Percentiles rank a stretch among this genome's conserved stretches.
These are phyloP conservation scores for Todiramphus chloris DNA, from an alignment of 2,113 vertebrate species.

Conservation along the genomic window DNA sequence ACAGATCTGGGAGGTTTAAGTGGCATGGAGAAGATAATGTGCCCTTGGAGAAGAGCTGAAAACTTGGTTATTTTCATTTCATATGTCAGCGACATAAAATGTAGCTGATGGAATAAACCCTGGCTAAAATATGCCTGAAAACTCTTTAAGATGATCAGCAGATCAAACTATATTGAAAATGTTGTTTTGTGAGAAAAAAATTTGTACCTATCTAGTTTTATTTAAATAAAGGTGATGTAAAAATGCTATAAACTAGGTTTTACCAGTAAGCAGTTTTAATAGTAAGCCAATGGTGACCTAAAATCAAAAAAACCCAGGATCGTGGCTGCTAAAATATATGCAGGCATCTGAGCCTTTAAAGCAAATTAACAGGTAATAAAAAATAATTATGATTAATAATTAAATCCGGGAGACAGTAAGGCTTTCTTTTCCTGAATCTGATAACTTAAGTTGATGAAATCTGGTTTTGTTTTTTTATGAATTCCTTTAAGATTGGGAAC, in stretches of 20 bases:
- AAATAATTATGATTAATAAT: not conserved
- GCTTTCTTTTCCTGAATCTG: not conserved
- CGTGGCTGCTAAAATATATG: not conserved
- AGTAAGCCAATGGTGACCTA: not conserved
- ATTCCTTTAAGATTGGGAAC: not conserved
- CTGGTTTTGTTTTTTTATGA: not conserved
- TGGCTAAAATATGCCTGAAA: not conserved
- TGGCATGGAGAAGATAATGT: not conserved
- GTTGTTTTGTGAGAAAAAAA: not conserved
- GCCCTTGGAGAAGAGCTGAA: not conserved
- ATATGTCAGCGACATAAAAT: not conserved
- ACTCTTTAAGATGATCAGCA: not conserved
- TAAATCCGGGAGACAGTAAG: not conserved
- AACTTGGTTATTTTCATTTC: not conserved
- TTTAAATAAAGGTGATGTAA: not conserved
- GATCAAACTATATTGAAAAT: not conserved
- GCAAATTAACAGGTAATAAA: not conserved
- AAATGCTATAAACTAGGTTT: not conserved
- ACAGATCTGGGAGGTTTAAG: not conserved
- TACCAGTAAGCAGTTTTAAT: not conserved
- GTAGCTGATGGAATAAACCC: not conserved
- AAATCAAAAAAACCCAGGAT: not conserved
- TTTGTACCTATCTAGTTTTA: not conserved
- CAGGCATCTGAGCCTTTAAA: not conserved
- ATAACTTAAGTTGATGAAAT: not conserved